Evolutionary conservation across 2,888 invertebrate species (phyloP), one percentile per base, ranked within the genome.

Genomic region (Heteromyza rotundicornis): DNA sequence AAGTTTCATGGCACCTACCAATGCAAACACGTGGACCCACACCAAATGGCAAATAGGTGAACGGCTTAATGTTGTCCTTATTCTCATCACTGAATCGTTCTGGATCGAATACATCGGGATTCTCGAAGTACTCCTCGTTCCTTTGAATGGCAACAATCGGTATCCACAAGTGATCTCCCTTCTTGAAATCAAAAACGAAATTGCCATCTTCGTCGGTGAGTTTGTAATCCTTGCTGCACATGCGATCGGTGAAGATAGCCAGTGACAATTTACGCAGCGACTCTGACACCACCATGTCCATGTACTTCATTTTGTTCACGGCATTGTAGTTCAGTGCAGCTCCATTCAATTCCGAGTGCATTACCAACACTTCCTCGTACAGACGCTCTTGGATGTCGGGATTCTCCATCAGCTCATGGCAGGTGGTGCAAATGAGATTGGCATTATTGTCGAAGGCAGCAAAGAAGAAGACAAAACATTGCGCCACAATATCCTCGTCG

Each of bases 11-110:
- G 10, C 2, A 47, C 47, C 7, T 20, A 76, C 87, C 88, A 54
- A 88, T 86, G 67, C 89, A 89, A 69, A 84, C 86, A 66, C 88
- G 83, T 1, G 87, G 87, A 2, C 88, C 88, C 1, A 80, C 53
- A 12, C 86, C 87, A 60, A 87, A 87, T 0, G 87, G 86, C 65
- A 86, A 61, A 66, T 85, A 86, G 0, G 82, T 73, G 55, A 81
- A 82, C 0, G 82, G 80, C 23, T 78, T 68, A 24, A 84, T 83
- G 17, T 80, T 82, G 2, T 79, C 75, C 64, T 85, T 86, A 68
- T 86, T 87, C 64, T 86, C 85, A 0, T 86, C 84, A 1, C 81
- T 86, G 70, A 87, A 87, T 2, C 47, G 47, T 19, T 19, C 87
- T 71, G 87, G 87, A 69, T 87, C 84, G 60, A 87, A 88, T 69